These are phyloP conservation scores for Fistularia tabacaria DNA, from an alignment of 2,797 vertebrate species.

Conservation along the genomic window DNA sequence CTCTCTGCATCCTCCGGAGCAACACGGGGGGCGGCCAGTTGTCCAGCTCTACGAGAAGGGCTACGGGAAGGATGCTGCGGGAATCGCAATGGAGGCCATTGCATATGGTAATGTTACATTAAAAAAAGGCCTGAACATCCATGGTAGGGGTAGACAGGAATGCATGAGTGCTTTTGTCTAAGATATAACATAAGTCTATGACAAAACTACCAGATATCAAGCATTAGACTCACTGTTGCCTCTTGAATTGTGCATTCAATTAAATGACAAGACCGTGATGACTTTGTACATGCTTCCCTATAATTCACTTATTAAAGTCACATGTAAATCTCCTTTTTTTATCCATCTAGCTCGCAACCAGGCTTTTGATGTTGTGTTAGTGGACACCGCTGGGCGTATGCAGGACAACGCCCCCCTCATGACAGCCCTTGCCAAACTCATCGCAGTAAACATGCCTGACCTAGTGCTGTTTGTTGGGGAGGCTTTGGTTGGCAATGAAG, in stretches of 20 bases:
- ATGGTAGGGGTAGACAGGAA: too few species aligned
- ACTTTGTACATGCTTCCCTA: too few species aligned
- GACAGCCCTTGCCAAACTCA: constrained; percentile 96
- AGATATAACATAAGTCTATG: too few species aligned
- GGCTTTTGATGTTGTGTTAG: constrained; percentile 93
- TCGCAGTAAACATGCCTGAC: constrained; percentile 93
- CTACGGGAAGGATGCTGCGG: constrained; percentile 95
- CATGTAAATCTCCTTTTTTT: background rate
- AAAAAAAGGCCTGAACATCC: background rate
- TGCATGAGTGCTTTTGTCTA: too few species aligned
- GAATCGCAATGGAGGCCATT: constrained; percentile 98
- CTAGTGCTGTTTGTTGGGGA: constrained; percentile 97
- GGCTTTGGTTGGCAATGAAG: constrained; percentile 95
- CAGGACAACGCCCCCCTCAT: constrained; percentile 97
- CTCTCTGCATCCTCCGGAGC: constrained; percentile 87
- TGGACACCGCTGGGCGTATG: constrained; percentile 98
- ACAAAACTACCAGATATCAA: too few species aligned
- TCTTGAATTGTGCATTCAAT: too few species aligned
- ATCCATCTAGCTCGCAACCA: constrained; percentile 87
- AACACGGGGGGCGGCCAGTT: constrained; percentile 78
- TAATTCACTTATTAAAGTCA: too few species aligned
- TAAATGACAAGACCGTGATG: too few species aligned
- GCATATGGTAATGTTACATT: constrained; percentile 77
- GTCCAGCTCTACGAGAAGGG: constrained; percentile 98
- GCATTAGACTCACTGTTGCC: too few species aligned